phyloP scores from a whole-genome alignment of 2,888 invertebrate genomes.

The Octodonta nipae region DNA sequence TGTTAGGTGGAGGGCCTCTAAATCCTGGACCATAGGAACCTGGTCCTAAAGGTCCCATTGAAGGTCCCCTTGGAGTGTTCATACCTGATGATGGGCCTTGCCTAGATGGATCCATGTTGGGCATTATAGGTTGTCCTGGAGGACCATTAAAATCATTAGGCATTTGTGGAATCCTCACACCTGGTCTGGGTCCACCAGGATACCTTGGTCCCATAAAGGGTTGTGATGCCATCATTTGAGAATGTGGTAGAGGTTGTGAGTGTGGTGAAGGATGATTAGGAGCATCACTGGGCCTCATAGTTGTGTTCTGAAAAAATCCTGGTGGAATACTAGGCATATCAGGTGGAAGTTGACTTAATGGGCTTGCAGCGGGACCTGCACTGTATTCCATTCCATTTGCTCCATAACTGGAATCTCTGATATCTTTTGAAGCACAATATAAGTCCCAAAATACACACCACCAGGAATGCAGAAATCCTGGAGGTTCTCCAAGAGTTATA shows the following conservation, averaged over 20 bases:
- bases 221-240: not conserved
- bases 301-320: not conserved
- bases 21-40: slow-evolving; percentile 59
- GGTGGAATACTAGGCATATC: not conserved
- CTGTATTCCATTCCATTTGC: slow-evolving; percentile 1
- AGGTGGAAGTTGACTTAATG: not conserved
- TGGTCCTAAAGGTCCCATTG: slow-evolving; percentile 81
- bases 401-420: not conserved
- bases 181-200: not conserved
- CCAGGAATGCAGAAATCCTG: slow-evolving; percentile 1
- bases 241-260: not conserved
- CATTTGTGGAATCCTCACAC: not conserved
- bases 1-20: slow-evolving; percentile 70
- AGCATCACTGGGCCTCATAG: not conserved
- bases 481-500: not conserved
- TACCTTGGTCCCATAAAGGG: slow-evolving; percentile 1
- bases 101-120: not conserved
- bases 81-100: slow-evolving; percentile 67
- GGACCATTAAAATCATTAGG: not conserved
- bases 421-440: slow-evolving; percentile 1
- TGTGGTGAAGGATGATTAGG: not conserved
- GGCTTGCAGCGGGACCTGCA: not conserved
- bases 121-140: not conserved
- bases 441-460: not conserved
- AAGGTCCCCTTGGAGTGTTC: slow-evolving; percentile 75